These are phyloP conservation scores for Pasiphila rectangulata DNA, from an alignment of 2,888 invertebrate species.

Conservation along the genomic window DNA sequence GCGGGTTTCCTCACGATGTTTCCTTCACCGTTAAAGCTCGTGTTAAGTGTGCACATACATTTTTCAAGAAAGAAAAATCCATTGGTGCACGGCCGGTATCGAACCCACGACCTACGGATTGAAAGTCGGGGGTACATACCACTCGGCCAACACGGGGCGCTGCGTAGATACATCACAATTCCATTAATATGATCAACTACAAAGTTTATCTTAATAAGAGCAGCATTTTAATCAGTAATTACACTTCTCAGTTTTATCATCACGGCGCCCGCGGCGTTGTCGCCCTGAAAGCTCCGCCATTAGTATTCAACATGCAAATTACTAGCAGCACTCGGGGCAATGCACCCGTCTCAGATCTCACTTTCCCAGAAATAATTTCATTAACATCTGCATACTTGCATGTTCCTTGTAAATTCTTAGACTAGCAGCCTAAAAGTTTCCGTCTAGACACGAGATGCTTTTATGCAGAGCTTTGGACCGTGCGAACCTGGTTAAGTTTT, in stretches of 20 bases:
- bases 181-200: background rate
- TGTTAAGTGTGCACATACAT: too few species aligned
- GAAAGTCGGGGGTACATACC: too few species aligned
- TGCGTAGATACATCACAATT: background rate
- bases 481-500: too few species aligned
- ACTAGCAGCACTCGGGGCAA: conserved; percentile 63
- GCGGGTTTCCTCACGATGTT: too few species aligned
- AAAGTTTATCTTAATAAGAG: conserved; percentile 20
- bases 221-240: conserved; percentile 53
- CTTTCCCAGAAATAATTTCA: conserved; percentile 78
- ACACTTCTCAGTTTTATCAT: conserved; percentile 55
- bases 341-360: conserved; percentile 72
- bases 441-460: conserved; percentile 26
- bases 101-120: too few species aligned
- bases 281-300: conserved; percentile 62
- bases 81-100: too few species aligned
- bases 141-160: too few species aligned
- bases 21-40: too few species aligned
- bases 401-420: conserved; percentile 58
- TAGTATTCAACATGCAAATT: conserved; percentile 79
- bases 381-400: conserved; percentile 71
- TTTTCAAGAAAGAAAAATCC: too few species aligned
- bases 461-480: too few species aligned
- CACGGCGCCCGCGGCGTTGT: conserved; percentile 53
- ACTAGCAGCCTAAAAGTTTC: conserved; percentile 45